Conservation (phyloP, 2,113 vertebrate genomes). For the Stegostoma tigrinum region DNA sequence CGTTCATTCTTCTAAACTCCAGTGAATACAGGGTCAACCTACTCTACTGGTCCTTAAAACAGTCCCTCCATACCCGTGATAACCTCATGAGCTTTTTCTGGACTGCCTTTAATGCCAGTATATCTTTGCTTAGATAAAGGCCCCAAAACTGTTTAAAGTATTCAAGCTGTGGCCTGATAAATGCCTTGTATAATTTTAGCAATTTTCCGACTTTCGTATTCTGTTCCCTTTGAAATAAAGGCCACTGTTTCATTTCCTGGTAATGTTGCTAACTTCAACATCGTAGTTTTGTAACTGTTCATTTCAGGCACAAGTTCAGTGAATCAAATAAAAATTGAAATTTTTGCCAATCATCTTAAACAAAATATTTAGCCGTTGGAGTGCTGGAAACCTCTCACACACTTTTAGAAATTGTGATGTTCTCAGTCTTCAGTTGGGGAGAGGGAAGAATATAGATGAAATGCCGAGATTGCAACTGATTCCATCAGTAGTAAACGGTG, state of each 20-base stretch:
- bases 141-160: too few relatives aligned
- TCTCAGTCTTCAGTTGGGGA: neutral
- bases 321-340: neutral
- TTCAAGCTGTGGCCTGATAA: too few relatives aligned
- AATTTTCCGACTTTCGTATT: too few relatives aligned
- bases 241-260: neutral
- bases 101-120: too few relatives aligned
- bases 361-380: neutral
- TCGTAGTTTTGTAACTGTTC: neutral
- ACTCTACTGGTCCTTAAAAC: too few relatives aligned
- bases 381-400: neutral
- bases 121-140: too few relatives aligned
- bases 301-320: neutral
- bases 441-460: neutral
- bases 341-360: neutral
- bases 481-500: neutral
- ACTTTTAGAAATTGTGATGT: neutral
- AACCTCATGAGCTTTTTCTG: too few relatives aligned
- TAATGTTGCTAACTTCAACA: neutral
- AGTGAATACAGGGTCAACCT: too few relatives aligned
- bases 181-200: too few relatives aligned
- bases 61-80: too few relatives aligned
- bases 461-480: neutral
- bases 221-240: too few relatives aligned
- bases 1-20: too few relatives aligned